Evolutionary conservation across 2,888 invertebrate species (phyloP).

Genomic region (Hydraecia micacea): DNA sequence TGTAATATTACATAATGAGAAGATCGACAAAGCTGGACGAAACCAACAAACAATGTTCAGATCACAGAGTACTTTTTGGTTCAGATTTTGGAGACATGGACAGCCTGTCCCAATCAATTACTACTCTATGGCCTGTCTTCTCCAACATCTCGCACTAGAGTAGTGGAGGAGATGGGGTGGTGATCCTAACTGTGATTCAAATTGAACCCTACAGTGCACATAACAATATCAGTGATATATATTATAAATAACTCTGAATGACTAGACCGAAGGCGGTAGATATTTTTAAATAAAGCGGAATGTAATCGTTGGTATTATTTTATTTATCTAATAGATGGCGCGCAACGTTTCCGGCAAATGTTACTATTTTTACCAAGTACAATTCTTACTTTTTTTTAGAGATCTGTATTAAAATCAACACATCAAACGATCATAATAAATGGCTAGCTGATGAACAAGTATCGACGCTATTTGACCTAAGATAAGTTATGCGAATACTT

Average conservation of each 20-base stretch:
- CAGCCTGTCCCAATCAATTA: not conserved
- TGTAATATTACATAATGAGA: not conserved
- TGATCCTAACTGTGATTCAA: not conserved
- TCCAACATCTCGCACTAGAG: not conserved
- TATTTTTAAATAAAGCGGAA: slow-evolving; percentile 52
- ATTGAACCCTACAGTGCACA: slow-evolving; percentile 6
- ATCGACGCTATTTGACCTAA: not conserved
- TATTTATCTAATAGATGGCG: slow-evolving; percentile 59
- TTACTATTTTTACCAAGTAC: slow-evolving; percentile 29
- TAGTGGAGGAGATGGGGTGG: not conserved
- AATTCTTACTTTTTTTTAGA: not conserved
- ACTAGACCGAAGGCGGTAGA: slow-evolving; percentile 40
- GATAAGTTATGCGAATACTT: not conserved
- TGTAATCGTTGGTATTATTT: slow-evolving; percentile 9
- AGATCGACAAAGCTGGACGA: too few relatives aligned
- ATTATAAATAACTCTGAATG: slow-evolving; percentile 44
- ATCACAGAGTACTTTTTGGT: too few relatives aligned
- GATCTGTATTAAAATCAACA: slow-evolving; percentile 1
- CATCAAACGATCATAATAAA: not conserved
- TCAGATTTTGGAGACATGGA: too few relatives aligned
- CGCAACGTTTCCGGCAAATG: slow-evolving; percentile 50
- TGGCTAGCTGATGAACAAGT: not conserved
- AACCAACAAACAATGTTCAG: not conserved
- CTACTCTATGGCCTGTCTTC: not conserved
- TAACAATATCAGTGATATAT: slow-evolving; percentile 20